A percentile compares a stretch with the other conserved stretches of the same genome.
Conservation (phyloP, 2,113 vertebrate species). For the Bungarus multicinctus region DNA sequence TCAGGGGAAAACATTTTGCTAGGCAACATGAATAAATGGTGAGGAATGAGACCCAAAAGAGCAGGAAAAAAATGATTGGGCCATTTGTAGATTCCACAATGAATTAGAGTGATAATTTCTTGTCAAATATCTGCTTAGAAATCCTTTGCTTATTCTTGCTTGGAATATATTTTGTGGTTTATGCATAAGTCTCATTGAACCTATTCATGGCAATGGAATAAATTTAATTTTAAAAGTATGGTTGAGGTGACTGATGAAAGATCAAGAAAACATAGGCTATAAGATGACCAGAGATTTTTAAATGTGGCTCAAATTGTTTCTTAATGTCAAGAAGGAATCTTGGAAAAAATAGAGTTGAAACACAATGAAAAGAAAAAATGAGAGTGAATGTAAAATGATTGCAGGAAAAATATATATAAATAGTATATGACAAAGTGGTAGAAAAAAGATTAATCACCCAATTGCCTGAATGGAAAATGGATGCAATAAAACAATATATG, state of each 20-base stretch:
- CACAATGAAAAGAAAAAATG: not conserved
- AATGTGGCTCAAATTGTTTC: not conserved
- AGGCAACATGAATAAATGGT: not conserved
- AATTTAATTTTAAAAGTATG: not conserved
- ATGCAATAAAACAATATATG: not conserved
- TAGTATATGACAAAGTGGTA: not conserved
- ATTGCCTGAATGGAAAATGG: not conserved
- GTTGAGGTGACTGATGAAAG: not conserved
- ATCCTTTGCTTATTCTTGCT: not conserved
- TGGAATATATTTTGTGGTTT: not conserved
- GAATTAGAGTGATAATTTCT: not conserved
- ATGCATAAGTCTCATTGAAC: not conserved
- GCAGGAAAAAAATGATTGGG: not conserved
- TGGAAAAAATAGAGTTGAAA: not conserved
- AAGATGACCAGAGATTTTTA: not conserved
- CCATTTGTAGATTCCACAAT: not conserved
- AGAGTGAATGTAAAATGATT: not conserved
- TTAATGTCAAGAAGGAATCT: not conserved
- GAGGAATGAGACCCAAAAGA: not conserved
- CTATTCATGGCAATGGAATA: not conserved
- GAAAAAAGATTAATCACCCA: not conserved
- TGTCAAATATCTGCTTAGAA: not conserved
- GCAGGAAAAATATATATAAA: not conserved
- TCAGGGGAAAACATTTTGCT: not conserved
- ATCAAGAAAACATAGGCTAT: not conserved